These are phyloP conservation scores for Pygoscelis antarcticus DNA, from an alignment of 2,113 vertebrate species.

Conservation along the genomic window DNA sequence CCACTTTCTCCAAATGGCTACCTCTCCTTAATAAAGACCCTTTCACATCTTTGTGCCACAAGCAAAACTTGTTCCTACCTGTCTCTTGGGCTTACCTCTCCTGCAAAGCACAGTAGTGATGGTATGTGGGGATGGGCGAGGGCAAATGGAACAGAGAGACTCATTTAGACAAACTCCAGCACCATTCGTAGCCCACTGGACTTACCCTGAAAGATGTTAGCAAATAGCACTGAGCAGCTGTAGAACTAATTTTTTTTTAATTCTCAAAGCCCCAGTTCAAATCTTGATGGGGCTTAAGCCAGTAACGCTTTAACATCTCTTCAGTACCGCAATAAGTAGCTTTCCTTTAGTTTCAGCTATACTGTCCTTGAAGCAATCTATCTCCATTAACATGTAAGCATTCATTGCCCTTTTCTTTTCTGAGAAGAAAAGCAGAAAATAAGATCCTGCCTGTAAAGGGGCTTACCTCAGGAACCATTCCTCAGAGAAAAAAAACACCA, in stretches of 20 bases:
- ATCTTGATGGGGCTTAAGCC: too few species aligned
- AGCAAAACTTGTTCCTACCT: neutral
- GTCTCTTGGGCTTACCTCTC: neutral
- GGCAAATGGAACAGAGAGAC: neutral
- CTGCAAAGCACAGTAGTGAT: neutral
- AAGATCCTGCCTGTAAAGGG: neutral
- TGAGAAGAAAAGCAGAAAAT: neutral
- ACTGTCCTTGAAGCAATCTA: neutral
- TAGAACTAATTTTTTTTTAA: neutral
- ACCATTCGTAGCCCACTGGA: fast-evolving
- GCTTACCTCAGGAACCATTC: neutral
- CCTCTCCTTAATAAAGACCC: neutral
- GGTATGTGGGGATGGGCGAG: fast-evolving
- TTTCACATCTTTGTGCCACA: neutral
- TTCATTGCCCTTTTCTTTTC: neutral
- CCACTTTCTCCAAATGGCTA: neutral
- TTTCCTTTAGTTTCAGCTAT: neutral
- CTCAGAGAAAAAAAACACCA: too few species aligned
- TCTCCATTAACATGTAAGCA: too few species aligned
- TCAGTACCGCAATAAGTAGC: too few species aligned
- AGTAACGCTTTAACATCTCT: neutral
- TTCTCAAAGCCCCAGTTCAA: neutral
- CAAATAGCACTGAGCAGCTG: neutral
- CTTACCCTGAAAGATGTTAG: neutral
- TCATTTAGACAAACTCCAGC: neutral